Base-by-base conservation (phyloP, 2,113 vertebrate species). In the Paralichthys olivaceus region DNA sequence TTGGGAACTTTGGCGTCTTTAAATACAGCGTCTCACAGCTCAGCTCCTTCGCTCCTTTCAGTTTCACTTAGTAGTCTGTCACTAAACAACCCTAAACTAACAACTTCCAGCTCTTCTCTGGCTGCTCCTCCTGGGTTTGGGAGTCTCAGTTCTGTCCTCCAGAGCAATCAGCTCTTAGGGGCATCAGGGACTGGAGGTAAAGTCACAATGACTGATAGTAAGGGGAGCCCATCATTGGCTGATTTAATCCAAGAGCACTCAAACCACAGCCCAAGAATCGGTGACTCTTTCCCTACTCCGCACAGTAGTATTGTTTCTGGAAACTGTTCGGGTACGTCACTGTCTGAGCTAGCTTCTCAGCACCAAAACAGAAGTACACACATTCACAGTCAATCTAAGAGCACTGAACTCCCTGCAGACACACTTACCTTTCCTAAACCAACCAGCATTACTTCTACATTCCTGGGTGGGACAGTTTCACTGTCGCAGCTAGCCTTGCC, bases 181-280 rank as follows among this genome's bases (percentile, higher is more conserved):
- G 87, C 87, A 69, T 55, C 58, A 81, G 88, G 58, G 62, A 78
- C 65, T 56, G 69, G 75, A 81, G 65, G 74, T 64, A 87, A 59
- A 69, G 65, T 86, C 7, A 79, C 60, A 32, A 17, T 2, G 1
- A 20, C 20, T 43, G 63, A 84, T 60, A 76, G 80, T 25, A 84
- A 81, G 54, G 95, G 90, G 91, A 93, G 86, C 87, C 92, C 90
- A 1, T 98, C 96, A 5, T 67, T 98, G 80, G 95, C 96, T 58
- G 96, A 96, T 77, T 94, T 98, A 69, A 95, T 96, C 83, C 94
- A 95, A 87, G 94, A 97, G 66, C 95, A 95, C 77, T 94, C 95
- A 78, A 93, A 89, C 84, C 93, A 74, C 65, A 93, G 77, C 77
- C 79, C 91, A 64, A 89, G 62, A 57, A 74, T 89, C 0, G 88